Percentiles rank a stretch among this genome's conserved stretches.
Conservation (phyloP, 1,140 invertebrate species). For the Zaprionus ornatus region DNA sequence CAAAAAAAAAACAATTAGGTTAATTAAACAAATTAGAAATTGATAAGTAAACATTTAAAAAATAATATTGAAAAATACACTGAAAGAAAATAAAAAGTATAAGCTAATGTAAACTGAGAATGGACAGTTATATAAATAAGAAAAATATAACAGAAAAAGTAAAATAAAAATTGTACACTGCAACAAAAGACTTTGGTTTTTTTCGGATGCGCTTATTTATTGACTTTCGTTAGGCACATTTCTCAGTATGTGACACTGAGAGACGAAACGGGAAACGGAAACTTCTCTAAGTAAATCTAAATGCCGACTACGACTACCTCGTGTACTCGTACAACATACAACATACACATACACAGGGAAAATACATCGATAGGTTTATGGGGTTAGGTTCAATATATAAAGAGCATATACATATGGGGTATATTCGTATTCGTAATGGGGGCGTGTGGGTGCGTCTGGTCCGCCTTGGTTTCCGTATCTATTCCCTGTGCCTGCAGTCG, state of each 20-base stretch:
- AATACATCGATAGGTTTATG: conserved; percentile 22
- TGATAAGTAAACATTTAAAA: conserved; percentile 8
- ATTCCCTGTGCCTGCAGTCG: conserved; percentile 80
- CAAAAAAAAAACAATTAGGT: background rate
- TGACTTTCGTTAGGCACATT: conserved; percentile 39
- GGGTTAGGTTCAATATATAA: conserved; percentile 23
- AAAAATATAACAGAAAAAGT: background rate
- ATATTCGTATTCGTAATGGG: conserved; percentile 7
- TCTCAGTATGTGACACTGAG: conserved; percentile 23
- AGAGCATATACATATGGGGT: background rate
- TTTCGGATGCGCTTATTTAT: conserved; percentile 74
- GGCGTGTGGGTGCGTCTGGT: conserved; percentile 26
- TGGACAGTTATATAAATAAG: background rate
- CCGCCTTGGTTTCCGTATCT: conserved; percentile 8
- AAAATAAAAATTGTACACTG: background rate
- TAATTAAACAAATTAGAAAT: background rate
- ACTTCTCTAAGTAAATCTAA: conserved; percentile 70
- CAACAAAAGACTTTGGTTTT: background rate
- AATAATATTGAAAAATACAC: background rate
- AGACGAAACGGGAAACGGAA: conserved; percentile 42
- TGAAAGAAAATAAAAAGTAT: background rate
- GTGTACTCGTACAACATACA: conserved; percentile 60
- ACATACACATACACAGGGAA: conserved; percentile 24
- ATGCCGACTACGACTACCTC: conserved; percentile 81
- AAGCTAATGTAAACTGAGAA: background rate